Conservation (phyloP, 2,888 invertebrate genomes). For the Morpho helenor region DNA sequence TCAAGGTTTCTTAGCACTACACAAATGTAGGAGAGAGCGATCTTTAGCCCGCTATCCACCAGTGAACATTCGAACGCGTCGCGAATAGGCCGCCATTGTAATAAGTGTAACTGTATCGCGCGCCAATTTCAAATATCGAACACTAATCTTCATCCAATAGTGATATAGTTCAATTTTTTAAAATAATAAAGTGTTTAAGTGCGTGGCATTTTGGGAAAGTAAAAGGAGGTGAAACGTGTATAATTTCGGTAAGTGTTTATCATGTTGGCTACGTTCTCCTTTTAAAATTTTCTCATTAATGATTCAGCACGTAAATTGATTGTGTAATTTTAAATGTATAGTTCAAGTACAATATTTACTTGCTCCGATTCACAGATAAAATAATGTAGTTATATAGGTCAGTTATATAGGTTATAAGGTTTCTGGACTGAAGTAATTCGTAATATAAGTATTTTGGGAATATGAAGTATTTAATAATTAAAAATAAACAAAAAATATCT, state of each 20-base stretch:
- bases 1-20: conserved; percentile 44
- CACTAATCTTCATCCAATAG: background rate
- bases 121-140: conserved; percentile 36
- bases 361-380: background rate
- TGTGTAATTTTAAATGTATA: background rate
- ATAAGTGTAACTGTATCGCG: conserved; percentile 44
- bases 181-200: conserved; percentile 13
- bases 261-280: background rate
- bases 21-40: conserved; percentile 57
- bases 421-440: too few species aligned
- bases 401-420: background rate
- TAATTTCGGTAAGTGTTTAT: conserved; percentile 7
- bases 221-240: conserved; percentile 12
- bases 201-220: conserved; percentile 14
- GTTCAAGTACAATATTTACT: background rate
- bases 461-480: too few species aligned
- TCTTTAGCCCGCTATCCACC: conserved; percentile 42
- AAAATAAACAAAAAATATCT: too few species aligned
- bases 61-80: conserved; percentile 49
- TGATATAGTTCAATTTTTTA: conserved; percentile 13
- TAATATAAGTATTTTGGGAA: too few species aligned
- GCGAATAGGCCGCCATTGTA: conserved; percentile 39
- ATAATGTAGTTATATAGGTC: background rate
- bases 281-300: background rate
- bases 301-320: background rate